A percentile compares a stretch with the other conserved stretches of the same genome.
Conservation (phyloP, 2,797 vertebrate genomes). For the Oophaga sylvatica region DNA sequence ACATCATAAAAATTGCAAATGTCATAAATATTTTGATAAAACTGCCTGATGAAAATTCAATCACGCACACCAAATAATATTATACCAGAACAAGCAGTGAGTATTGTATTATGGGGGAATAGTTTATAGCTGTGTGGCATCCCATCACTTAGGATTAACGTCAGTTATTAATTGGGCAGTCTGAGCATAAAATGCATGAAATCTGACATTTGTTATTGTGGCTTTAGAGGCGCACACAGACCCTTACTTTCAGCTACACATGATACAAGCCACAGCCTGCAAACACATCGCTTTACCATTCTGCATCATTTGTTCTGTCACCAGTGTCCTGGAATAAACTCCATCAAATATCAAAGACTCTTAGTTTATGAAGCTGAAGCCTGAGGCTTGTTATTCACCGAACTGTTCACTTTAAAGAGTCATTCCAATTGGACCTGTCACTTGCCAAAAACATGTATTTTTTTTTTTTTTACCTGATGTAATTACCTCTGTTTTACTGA, state of each 20-base stretch:
- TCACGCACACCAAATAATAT: background rate
- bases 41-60: background rate
- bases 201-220: constrained; percentile 32
- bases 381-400: background rate
- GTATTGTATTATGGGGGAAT: background rate
- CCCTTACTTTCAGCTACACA: constrained; percentile 21
- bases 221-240: constrained; percentile 3
- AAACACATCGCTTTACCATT: constrained; percentile 25
- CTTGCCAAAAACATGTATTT: too few species aligned
- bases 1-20: too few species aligned
- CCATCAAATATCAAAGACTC: constrained; percentile 9
- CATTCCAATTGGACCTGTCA: too few species aligned
- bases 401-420: constrained; percentile 25
- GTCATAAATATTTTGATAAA: too few species aligned
- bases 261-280: constrained; percentile 36
- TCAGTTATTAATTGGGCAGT: constrained; percentile 1
- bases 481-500: too few species aligned
- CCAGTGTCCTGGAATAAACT: constrained; percentile 47
- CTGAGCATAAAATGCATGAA: background rate
- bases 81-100: background rate
- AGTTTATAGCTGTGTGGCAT: background rate
- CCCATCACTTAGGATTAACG: background rate
- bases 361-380: constrained; percentile 2
- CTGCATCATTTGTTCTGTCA: constrained; percentile 32
- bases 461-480: too few species aligned